Base-by-base conservation (phyloP, 2,797 vertebrate species). In the Hylomyscus alleni region DNA sequence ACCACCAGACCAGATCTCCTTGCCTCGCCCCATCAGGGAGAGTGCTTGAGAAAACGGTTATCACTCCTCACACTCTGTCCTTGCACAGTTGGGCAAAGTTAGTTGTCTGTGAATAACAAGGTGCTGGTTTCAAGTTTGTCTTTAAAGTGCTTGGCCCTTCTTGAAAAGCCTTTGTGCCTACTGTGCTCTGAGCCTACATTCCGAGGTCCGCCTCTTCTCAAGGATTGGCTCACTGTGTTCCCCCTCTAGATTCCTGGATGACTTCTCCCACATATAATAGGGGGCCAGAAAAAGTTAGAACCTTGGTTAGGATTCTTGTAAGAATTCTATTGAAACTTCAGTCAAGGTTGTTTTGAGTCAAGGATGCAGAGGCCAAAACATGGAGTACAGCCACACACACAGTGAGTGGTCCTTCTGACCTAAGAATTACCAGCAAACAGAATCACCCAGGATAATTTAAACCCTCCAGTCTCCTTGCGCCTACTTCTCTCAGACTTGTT, bases 81-180 rank as follows among this genome's bases (percentile, higher is more conserved):
- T 34, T 50, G 44, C 76, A 91, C 62, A 75, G 54, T 8, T 58
- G 81, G 9, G 62, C 83, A 97, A 54, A 93, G 26, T 34, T 14
- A 4, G 40, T 40, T 92, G 60, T 52, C 76, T 77, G 13, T 90
- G 37, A 67, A 20, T 76, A 88, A 78, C 77, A 37, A 93, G 77
- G 67, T 62, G n/a, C 87, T 89, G 40, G 67, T 97, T 90, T 85
- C 77, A 90, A 89, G 75, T 24, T 90, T 60, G 31, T 72, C 89
- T 93, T 94, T 84, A 69, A 92, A 77, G 44, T 47, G 78, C 47
- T 31, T 92, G 91, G 85, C 31, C n/a, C 19, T 82, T 91, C 81
- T 69, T 86, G 87, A 94, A 78, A 86, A 84, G 78, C 6, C 62
- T 94, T 80, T 91, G 67, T 92, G 67, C 84, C 67, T 50, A 11